phyloP scores from a whole-genome alignment of 2,113 vertebrate species.

The Cheilinus undulatus region DNA sequence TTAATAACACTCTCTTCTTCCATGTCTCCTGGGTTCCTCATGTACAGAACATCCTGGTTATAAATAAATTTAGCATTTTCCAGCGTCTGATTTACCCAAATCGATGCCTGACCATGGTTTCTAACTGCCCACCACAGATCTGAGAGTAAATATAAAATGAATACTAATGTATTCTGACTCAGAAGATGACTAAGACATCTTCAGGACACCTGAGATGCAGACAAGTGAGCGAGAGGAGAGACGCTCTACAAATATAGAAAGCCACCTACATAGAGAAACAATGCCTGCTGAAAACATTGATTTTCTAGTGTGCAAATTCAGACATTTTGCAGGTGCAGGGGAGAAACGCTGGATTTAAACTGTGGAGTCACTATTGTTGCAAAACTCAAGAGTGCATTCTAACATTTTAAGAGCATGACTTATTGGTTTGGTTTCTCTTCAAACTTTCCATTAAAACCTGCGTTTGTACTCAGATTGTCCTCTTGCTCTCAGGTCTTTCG shows the following conservation, averaged over 20 bases:
- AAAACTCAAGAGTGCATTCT: too few species aligned
- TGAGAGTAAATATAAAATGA: slow-evolving; percentile 13
- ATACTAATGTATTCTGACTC: slow-evolving; percentile 9
- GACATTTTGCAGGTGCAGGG: slow-evolving; percentile 11
- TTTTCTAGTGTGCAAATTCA: slow-evolving; percentile 17
- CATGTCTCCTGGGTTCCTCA: neutral
- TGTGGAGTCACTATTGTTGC: too few species aligned
- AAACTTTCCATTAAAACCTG: too few species aligned
- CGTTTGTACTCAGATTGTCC: too few species aligned
- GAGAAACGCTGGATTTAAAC: slow-evolving; percentile 15
- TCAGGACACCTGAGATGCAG: slow-evolving; percentile 42
- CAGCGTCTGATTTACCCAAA: neutral
- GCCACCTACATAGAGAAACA: slow-evolving; percentile 24
- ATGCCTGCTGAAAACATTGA: slow-evolving; percentile 22
- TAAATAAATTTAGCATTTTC: neutral
- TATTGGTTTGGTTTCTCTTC: too few species aligned
- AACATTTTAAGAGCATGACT: too few species aligned
- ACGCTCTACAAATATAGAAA: slow-evolving; percentile 41
- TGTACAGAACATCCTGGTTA: neutral
- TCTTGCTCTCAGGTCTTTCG: too few species aligned
- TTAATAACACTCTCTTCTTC: neutral
- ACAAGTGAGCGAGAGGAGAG: slow-evolving; percentile 25
- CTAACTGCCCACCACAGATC: neutral
- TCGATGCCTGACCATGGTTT: neutral
- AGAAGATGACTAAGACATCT: slow-evolving; percentile 29